Evolutionary conservation across 2,113 vertebrate genomes (phyloP), one percentile per base, ranked within the genome.

Genomic region (Penelope pileata): DNA sequence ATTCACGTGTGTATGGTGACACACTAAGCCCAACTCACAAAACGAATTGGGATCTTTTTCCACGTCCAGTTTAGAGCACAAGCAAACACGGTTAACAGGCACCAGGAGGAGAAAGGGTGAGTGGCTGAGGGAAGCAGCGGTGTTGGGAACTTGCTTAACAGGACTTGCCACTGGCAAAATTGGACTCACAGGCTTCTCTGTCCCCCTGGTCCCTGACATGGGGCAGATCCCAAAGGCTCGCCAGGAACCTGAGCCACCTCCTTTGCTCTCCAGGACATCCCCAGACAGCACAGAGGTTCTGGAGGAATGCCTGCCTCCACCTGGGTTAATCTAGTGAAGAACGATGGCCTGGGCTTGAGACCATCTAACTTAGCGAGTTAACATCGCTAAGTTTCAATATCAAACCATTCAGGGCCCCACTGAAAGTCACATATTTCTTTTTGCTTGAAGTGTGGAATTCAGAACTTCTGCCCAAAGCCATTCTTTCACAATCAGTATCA

Each of bases 301-400:
- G 23, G 24, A 30, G 67, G 48, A 72, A n/a, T 7, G 21, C 26
- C 36, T 8, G 5, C 53, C 63, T 30, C 29, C n/a, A 15, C 47
- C 86, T 17, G 2, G 2, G 13, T 32, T 69, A 17, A 40, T 14
- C 62, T 53, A 8, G 26, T 0, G 0, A 40, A 50, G 26, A 42
- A 40, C 4, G 0, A 22, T 7, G 8, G 30, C 53, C 53, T 14
- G 30, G 32, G 43, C 58, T 42, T 18, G 22, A 72, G n/a, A 6
- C 13, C 12, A 23, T 29, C 22, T 22, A n/a, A n/a, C n/a, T n/a
- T n/a, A n/a, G n/a, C n/a, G n/a, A n/a, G n/a, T n/a, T n/a, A n/a
- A 9, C 64, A 26, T 45, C 50, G 7, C 30, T 26, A 0, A 23
- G 87, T 59, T 50, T 34, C 70, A 23, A 11, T 6, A 34, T 26